Evolutionary conservation across 2,888 invertebrate species (phyloP).

Genomic region (Lepidocyrtinus sp.): DNA sequence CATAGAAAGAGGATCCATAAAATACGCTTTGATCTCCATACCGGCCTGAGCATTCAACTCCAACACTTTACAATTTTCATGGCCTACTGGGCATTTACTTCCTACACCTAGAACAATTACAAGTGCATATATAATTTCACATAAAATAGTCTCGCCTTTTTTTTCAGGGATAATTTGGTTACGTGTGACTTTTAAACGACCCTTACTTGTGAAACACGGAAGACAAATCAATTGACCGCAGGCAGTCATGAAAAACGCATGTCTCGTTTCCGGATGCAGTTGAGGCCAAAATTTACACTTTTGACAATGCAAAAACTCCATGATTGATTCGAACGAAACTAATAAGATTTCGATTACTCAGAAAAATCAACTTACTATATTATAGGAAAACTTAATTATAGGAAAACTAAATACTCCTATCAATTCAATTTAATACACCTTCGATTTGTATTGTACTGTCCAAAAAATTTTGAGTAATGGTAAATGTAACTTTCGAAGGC

Average conservation of each 20-base stretch:
- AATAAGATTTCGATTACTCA: too few relatives aligned
- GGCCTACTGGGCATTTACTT: conserved; percentile 23
- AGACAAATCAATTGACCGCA: conserved; percentile 36
- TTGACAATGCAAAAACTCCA: conserved; percentile 42
- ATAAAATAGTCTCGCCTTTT: not conserved
- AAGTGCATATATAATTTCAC: not conserved
- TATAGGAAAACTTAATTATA: too few relatives aligned
- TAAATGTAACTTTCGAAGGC: too few relatives aligned
- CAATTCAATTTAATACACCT: too few relatives aligned
- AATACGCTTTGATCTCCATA: conserved; percentile 27
- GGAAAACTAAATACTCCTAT: too few relatives aligned
- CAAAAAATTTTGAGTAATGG: too few relatives aligned
- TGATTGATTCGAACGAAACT: not conserved
- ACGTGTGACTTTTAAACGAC: not conserved
- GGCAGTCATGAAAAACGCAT: conserved; percentile 25
- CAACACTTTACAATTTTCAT: conserved; percentile 22
- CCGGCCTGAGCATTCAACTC: conserved; percentile 26
- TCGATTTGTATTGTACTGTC: too few relatives aligned
- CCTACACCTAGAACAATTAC: not conserved
- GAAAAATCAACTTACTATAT: too few relatives aligned
- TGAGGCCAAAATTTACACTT: conserved; percentile 27
- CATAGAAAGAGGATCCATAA: conserved; percentile 27
- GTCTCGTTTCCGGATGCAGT: conserved; percentile 6
- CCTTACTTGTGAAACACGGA: conserved; percentile 35
- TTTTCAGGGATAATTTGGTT: not conserved